A percentile compares a stretch with the other conserved stretches of the same genome.
Conservation (phyloP, 2,888 invertebrate genomes). For the Drosophila mayaguana region DNA sequence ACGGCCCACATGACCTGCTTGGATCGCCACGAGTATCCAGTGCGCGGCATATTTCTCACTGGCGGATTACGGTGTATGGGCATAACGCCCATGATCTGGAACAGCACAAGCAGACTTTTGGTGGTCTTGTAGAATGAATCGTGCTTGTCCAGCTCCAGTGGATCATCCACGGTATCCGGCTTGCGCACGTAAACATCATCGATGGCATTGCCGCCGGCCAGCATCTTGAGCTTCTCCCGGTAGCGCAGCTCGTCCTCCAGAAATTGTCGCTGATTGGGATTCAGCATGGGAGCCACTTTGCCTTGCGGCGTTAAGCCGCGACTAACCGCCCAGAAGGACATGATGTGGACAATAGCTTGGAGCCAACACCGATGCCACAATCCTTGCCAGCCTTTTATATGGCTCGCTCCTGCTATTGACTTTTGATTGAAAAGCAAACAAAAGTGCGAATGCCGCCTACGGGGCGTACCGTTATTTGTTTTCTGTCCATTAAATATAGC, state of each 20-base stretch:
- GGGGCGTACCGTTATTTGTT: slow-evolving; percentile 60
- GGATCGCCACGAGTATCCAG: slow-evolving; percentile 89
- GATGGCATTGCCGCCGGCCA: slow-evolving; percentile 64
- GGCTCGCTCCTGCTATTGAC: slow-evolving; percentile 64
- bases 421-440: slow-evolving; percentile 78
- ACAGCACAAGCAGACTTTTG: slow-evolving; percentile 89
- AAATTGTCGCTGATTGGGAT: slow-evolving; percentile 85
- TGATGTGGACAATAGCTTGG: slow-evolving; percentile 42
- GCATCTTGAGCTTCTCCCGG: slow-evolving; percentile 78
- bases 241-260: slow-evolving; percentile 83
- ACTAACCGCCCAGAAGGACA: slow-evolving; percentile 83
- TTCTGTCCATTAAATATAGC: slow-evolving; percentile 66
- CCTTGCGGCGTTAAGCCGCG: slow-evolving; percentile 68
- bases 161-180: slow-evolving; percentile 86
- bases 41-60: slow-evolving; percentile 85
- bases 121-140: slow-evolving; percentile 90
- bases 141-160: slow-evolving; percentile 88
- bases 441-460: slow-evolving; percentile 58
- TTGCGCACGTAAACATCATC: slow-evolving; percentile 81
- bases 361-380: slow-evolving; percentile 13
- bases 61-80: slow-evolving; percentile 89
- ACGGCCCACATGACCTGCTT: slow-evolving; percentile 89
- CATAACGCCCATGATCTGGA: slow-evolving; percentile 92
- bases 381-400: slow-evolving; percentile 45
- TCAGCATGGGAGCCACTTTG: slow-evolving; percentile 83